A percentile compares a stretch with the other conserved stretches of the same genome.
Evolutionary conservation across 2,113 vertebrate genomes (phyloP).

Genomic region (Gymnocephalus cernua): DNA sequence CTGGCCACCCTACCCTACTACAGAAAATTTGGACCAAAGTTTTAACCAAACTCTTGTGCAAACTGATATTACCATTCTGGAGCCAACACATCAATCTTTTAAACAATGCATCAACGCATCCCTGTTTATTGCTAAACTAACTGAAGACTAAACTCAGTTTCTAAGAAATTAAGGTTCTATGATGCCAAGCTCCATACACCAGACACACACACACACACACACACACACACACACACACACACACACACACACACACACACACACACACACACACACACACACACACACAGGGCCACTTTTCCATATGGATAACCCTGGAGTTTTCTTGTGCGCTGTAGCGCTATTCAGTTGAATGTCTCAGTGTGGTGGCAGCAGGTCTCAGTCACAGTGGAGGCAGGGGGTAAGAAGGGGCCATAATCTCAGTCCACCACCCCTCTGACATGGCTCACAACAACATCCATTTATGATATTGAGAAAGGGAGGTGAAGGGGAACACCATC

Average conservation of each 20-base stretch:
- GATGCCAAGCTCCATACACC: background rate
- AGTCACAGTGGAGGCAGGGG: slow-evolving; percentile 40
- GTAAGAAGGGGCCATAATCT: slow-evolving; percentile 42
- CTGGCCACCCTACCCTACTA: too few relatives aligned
- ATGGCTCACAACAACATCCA: slow-evolving; percentile 54
- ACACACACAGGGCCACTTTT: background rate
- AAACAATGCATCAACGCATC: too few relatives aligned
- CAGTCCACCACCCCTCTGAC: slow-evolving; percentile 30
- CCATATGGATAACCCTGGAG: slow-evolving; percentile 8
- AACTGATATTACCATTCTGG: too few relatives aligned
- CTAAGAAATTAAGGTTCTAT: background rate
- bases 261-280: background rate
- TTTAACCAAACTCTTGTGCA: too few relatives aligned
- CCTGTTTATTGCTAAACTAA: too few relatives aligned
- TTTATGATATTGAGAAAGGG: slow-evolving; percentile 48
- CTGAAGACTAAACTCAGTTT: background rate
- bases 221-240: background rate
- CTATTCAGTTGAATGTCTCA: slow-evolving; percentile 46
- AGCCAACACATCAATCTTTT: too few relatives aligned
- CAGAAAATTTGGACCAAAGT: too few relatives aligned
- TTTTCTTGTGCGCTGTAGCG: background rate
- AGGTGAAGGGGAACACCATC: slow-evolving; percentile 8
- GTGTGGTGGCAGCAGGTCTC: slow-evolving; percentile 36
- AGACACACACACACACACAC: background rate
- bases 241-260: background rate